Evolutionary conservation across 2,888 invertebrate genomes (phyloP).

Genomic region (Eupithecia vulgata): DNA sequence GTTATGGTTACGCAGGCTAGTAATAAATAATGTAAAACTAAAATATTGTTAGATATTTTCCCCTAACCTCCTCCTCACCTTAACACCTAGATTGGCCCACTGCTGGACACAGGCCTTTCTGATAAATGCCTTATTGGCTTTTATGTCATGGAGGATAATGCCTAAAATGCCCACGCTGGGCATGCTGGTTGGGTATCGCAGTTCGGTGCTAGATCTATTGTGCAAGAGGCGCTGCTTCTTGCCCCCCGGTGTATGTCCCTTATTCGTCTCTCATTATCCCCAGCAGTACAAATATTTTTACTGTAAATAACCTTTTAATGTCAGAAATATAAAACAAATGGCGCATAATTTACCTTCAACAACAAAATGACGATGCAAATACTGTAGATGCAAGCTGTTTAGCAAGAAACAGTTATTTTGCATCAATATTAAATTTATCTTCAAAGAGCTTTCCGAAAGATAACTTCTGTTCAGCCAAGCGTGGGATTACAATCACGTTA

Average conservation of each 20-base stretch:
- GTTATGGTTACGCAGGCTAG: not conserved
- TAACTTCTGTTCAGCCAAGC: slow-evolving; percentile 47
- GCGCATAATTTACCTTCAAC: not conserved
- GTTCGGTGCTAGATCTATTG: no score
- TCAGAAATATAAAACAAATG: not conserved
- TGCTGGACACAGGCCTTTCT: no score
- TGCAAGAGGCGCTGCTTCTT: no score
- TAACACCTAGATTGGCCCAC: no score
- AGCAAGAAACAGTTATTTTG: not conserved
- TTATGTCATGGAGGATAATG: no score
- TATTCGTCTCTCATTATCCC: no score
- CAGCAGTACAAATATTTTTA: not conserved
- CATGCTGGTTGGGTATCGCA: no score
- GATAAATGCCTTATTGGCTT: no score
- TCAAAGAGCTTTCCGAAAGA: slow-evolving; percentile 22
- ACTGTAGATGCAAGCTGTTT: not conserved
- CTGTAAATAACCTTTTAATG: not conserved
- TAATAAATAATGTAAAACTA: not conserved
- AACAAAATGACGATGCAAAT: not conserved
- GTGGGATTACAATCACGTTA: slow-evolving; percentile 67
- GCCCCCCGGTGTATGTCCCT: no score
- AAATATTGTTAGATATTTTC: not conserved
- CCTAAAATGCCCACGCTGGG: no score
- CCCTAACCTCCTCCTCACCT: no score
- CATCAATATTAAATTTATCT: slow-evolving; percentile 7